A percentile compares a stretch with the other conserved stretches of the same genome.
phyloP scores from a whole-genome alignment of 2,888 invertebrate genomes.

The Liposcelis brunnea region DNA sequence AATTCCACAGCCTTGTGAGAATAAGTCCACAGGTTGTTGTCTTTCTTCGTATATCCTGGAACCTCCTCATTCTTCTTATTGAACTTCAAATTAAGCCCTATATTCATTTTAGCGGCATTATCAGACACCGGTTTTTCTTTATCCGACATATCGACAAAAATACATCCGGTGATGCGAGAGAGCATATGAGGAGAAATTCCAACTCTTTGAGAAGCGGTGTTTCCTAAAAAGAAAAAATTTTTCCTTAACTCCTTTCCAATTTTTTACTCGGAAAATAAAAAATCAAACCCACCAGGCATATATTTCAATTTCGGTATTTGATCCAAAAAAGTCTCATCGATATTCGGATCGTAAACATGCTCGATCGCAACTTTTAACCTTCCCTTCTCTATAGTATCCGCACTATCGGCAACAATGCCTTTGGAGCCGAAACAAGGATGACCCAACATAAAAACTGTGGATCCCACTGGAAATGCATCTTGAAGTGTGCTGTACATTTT shows the following conservation, averaged over 20 bases:
- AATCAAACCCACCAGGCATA: constrained; percentile 31
- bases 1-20: constrained; percentile 54
- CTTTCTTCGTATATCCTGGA: constrained; percentile 64
- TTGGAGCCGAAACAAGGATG: constrained; percentile 65
- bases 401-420: constrained; percentile 32
- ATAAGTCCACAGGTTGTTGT: constrained; percentile 60
- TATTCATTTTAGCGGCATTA: constrained; percentile 43
- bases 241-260: no score
- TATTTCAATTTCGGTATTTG: constrained; percentile 28
- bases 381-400: constrained; percentile 33
- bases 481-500: constrained; percentile 30
- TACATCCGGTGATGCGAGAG: constrained; percentile 71
- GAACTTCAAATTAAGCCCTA: constrained; percentile 84
- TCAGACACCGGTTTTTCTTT: constrained; percentile 24
- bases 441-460: constrained; percentile 56
- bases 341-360: constrained; percentile 34
- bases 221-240: constrained; percentile 21
- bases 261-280: no score
- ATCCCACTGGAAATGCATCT: constrained; percentile 49
- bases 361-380: constrained; percentile 40
- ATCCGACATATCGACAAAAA: constrained; percentile 43
- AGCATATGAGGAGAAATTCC: constrained; percentile 53
- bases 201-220: constrained; percentile 39
- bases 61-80: constrained; percentile 57
- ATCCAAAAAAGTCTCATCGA: constrained; percentile 22